A percentile compares a stretch with the other conserved stretches of the same genome.
Evolutionary conservation across 1,140 invertebrate species (phyloP).

Genomic region (Plodia interpunctella): DNA sequence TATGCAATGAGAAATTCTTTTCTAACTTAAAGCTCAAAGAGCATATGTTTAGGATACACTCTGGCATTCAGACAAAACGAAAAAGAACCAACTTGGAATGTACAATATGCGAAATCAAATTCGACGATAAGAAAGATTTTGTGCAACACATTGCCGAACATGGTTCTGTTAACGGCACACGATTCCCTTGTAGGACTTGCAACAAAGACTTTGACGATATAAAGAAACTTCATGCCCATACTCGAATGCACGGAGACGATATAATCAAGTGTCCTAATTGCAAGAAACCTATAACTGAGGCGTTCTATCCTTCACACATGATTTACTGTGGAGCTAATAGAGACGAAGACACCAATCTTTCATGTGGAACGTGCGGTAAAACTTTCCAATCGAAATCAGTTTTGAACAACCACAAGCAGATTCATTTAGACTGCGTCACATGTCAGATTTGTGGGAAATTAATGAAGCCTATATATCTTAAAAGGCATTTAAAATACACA

Average conservation of each 20-base stretch:
- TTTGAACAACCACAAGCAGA: slow-evolving; percentile 22
- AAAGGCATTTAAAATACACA: slow-evolving; percentile 25
- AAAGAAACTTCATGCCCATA: slow-evolving; percentile 31
- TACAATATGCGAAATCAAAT: slow-evolving; percentile 29
- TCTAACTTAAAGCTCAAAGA: slow-evolving; percentile 25
- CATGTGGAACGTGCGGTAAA: slow-evolving; percentile 32
- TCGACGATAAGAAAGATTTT: slow-evolving; percentile 26
- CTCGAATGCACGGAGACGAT: slow-evolving; percentile 29
- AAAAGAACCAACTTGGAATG: slow-evolving; percentile 29
- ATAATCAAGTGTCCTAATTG: slow-evolving; percentile 27
- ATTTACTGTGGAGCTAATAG: slow-evolving; percentile 20
- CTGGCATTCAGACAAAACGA: slow-evolving; percentile 32
- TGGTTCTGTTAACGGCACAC: slow-evolving; percentile 5
- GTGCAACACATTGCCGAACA: slow-evolving; percentile 27
- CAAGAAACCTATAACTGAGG: slow-evolving; percentile 22
- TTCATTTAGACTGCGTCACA: slow-evolving; percentile 19
- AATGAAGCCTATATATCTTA: slow-evolving; percentile 24
- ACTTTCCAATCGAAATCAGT: slow-evolving; percentile 19
- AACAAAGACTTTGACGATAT: slow-evolving; percentile 26
- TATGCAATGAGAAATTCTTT: slow-evolving; percentile 31
- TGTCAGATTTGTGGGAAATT: slow-evolving; percentile 27
- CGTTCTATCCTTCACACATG: slow-evolving; percentile 27
- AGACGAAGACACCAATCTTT: neutral
- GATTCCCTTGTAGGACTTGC: slow-evolving; percentile 30
- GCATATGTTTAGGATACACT: slow-evolving; percentile 28